Conservation (phyloP, 1,140 invertebrate genomes). For the Hycleus phaleratus region DNA sequence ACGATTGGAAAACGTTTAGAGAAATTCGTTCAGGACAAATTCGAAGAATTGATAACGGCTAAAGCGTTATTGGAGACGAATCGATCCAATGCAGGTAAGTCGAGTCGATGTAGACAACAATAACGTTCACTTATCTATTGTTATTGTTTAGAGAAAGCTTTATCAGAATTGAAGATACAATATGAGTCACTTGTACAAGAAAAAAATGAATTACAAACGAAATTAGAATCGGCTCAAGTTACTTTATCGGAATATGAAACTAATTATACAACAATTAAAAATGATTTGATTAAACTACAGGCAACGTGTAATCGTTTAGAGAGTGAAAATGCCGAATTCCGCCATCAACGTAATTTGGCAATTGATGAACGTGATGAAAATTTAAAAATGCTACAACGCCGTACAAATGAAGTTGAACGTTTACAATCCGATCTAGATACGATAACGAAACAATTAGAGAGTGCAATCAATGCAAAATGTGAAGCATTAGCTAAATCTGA, state of each 20-base stretch:
- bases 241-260: constrained; percentile 53
- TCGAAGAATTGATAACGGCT: constrained; percentile 60
- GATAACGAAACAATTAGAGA: constrained; percentile 56
- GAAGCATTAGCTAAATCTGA: constrained; percentile 71
- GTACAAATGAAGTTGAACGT: constrained; percentile 61
- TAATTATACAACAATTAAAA: constrained; percentile 51
- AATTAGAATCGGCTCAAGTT: constrained; percentile 53
- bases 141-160: constrained; percentile 51
- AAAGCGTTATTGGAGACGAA: constrained; percentile 59
- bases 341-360: constrained; percentile 53
- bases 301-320: constrained; percentile 50
- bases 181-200: constrained; percentile 50
- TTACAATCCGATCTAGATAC: constrained; percentile 55
- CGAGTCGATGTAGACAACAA: constrained; percentile 1
- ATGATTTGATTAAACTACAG: constrained; percentile 55
- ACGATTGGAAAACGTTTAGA: constrained; percentile 52
- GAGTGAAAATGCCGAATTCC: constrained; percentile 45
- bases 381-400: constrained; percentile 57
- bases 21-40: constrained; percentile 52
- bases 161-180: constrained; percentile 48
- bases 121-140: constrained; percentile 6
- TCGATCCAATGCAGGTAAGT: constrained; percentile 52
- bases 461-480: constrained; percentile 68
- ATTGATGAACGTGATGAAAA: constrained; percentile 65
- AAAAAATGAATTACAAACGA: constrained; percentile 54